phyloP scores from a whole-genome alignment of 1,140 invertebrate species.

The Leguminivora glycinivorella region DNA sequence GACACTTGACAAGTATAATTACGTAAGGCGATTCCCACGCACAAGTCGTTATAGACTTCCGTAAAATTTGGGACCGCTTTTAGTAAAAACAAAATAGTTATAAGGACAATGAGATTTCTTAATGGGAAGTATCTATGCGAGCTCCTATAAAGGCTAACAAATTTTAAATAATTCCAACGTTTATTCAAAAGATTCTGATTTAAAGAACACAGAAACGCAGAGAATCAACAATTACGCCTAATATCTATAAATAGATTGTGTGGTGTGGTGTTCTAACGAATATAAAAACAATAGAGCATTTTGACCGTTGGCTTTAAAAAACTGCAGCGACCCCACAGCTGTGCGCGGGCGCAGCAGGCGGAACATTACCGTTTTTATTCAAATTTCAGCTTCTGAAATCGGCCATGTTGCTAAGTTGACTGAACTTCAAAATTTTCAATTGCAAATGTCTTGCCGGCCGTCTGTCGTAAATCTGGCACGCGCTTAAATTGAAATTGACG shows the following conservation, averaged over 20 bases:
- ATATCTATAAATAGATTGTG: background rate
- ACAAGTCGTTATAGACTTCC: constrained; percentile 26
- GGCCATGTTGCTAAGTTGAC: constrained; percentile 11
- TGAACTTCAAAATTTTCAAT: constrained; percentile 38
- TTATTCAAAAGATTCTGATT: no score
- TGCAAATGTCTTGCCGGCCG: constrained; percentile 44
- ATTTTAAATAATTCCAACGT: no score
- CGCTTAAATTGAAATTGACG: constrained; percentile 72
- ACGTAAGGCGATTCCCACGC: constrained; percentile 28
- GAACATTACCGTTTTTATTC: constrained; percentile 71
- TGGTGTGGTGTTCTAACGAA: background rate
- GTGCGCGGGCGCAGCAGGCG: constrained; percentile 49
- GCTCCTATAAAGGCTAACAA: no score
- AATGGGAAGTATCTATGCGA: no score
- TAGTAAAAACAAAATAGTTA: no score
- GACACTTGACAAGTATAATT: constrained; percentile 23
- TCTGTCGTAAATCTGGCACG: constrained; percentile 61
- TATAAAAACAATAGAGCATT: constrained; percentile 38
- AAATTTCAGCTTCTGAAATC: constrained; percentile 43
- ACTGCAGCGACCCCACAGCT: constrained; percentile 40
- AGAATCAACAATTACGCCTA: no score
- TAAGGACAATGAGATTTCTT: no score
- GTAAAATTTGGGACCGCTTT: constrained; percentile 3
- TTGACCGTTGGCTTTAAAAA: constrained; percentile 39
- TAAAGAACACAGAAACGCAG: no score